phyloP scores from a whole-genome alignment of 2,888 invertebrate genomes.

The Caenorhabditis plicata region DNA sequence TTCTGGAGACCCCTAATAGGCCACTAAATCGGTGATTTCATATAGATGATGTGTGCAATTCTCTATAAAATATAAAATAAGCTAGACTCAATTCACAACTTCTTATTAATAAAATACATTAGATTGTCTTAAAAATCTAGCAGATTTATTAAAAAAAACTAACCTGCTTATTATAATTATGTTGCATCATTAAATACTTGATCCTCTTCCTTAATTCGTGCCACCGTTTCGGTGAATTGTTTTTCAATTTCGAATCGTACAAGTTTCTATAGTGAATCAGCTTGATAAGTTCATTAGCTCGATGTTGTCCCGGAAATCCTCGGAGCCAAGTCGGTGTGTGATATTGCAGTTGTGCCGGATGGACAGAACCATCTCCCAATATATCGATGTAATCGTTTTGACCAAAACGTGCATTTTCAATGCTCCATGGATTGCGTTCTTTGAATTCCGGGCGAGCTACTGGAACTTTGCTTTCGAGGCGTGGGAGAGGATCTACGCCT shows the following conservation, averaged over 20 bases:
- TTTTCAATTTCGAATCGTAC: constrained; percentile 57
- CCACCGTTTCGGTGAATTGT: constrained; percentile 60
- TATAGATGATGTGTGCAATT: too few species aligned
- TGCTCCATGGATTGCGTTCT: constrained; percentile 44
- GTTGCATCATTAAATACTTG: constrained; percentile 61
- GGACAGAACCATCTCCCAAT: constrained; percentile 79
- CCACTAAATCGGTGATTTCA: too few species aligned
- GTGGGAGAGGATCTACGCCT: constrained; percentile 58
- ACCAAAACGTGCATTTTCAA: constrained; percentile 53
- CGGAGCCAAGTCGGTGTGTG: constrained; percentile 85
- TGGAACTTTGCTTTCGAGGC: constrained; percentile 50
- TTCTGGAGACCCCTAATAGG: too few species aligned
- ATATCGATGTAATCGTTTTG: constrained; percentile 73
- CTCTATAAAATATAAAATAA: too few species aligned
- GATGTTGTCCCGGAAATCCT: constrained; percentile 78
- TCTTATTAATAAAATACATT: too few species aligned
- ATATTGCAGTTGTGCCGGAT: constrained; percentile 83
- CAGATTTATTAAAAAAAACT: not conserved
- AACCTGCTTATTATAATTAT: constrained; percentile 64
- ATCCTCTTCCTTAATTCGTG: constrained; percentile 65
- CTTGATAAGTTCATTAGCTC: constrained; percentile 64
- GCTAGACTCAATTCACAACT: too few species aligned
- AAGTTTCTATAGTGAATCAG: constrained; percentile 64
- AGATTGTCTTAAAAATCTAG: not conserved
- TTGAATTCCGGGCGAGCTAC: constrained; percentile 54